A percentile compares a stretch with the other conserved stretches of the same genome.
Evolutionary conservation across 2,113 vertebrate genomes (phyloP).

Genomic region (Lutjanus erythropterus): DNA sequence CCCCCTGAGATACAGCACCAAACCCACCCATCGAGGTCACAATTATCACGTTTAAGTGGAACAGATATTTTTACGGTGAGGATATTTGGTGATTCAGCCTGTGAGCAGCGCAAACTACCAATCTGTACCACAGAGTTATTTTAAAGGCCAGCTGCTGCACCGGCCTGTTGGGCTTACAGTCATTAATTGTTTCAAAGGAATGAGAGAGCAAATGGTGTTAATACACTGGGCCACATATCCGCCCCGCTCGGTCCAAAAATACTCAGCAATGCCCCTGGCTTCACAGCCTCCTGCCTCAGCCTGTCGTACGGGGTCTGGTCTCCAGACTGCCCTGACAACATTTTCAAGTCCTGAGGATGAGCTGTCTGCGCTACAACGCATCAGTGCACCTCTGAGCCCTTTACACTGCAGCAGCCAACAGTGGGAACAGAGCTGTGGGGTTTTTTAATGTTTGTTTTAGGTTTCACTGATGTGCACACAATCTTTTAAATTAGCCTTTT

Average conservation of each 20-base stretch:
- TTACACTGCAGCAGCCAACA: background rate
- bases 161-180: slow-evolving; percentile 14
- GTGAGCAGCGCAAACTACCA: slow-evolving; percentile 12
- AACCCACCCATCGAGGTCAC: slow-evolving; percentile 16
- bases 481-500: background rate
- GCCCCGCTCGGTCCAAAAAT: slow-evolving; percentile 31
- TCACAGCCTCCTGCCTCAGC: slow-evolving; percentile 50
- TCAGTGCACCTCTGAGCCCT: background rate
- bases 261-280: slow-evolving; percentile 15
- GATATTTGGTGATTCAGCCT: slow-evolving; percentile 27
- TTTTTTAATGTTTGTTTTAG: background rate
- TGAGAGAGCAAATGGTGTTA: slow-evolving; percentile 55
- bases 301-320: slow-evolving; percentile 48
- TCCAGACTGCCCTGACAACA: slow-evolving; percentile 52
- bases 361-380: slow-evolving; percentile 3
- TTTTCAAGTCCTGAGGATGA: slow-evolving; percentile 24
- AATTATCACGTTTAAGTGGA: slow-evolving; percentile 53
- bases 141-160: slow-evolving; percentile 54
- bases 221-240: slow-evolving; percentile 20
- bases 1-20: slow-evolving; percentile 11
- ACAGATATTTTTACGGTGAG: slow-evolving; percentile 34
- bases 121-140: slow-evolving; percentile 51
- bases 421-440: background rate
- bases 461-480: background rate
- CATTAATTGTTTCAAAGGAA: slow-evolving; percentile 61